Conservation (phyloP, 2,797 vertebrate species). For the Liasis olivaceus region DNA sequence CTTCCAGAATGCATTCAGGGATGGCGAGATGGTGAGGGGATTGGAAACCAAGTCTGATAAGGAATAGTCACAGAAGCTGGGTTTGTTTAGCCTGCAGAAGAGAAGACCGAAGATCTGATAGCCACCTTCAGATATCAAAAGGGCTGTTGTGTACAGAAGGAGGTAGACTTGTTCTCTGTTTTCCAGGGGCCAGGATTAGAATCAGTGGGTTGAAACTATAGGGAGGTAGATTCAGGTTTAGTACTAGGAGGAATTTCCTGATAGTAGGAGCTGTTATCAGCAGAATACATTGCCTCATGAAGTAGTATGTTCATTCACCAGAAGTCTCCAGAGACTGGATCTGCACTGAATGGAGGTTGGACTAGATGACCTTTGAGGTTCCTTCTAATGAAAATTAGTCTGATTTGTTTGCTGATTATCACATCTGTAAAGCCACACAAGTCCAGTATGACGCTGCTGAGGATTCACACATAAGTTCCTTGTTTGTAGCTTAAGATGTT, state of each 20-base stretch:
- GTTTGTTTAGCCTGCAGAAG: not conserved
- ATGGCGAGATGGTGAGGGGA: too few species aligned
- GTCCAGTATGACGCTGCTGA: not conserved
- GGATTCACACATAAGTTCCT: not conserved
- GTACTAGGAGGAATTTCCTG: not conserved
- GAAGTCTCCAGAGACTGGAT: not conserved
- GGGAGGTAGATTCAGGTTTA: too few species aligned
- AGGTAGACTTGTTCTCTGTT: not conserved
- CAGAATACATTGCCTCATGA: not conserved
- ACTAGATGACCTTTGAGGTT: not conserved
- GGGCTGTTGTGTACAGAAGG: not conserved
- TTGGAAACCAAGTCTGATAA: too few species aligned
- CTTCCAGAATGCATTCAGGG: too few species aligned
- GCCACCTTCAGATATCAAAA: not conserved
- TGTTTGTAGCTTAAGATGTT: not conserved
- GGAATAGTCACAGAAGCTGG: not conserved
- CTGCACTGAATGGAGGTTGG: not conserved
- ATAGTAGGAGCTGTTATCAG: not conserved
- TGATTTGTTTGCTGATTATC: not conserved
- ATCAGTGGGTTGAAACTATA: not conserved
- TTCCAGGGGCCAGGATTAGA: not conserved
- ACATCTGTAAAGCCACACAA: not conserved
- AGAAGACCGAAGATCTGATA: not conserved
- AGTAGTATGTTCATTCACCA: not conserved
- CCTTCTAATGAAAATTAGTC: not conserved